phyloP scores from a whole-genome alignment of 2,113 vertebrate genomes.

The Chlamydotis undulata region DNA sequence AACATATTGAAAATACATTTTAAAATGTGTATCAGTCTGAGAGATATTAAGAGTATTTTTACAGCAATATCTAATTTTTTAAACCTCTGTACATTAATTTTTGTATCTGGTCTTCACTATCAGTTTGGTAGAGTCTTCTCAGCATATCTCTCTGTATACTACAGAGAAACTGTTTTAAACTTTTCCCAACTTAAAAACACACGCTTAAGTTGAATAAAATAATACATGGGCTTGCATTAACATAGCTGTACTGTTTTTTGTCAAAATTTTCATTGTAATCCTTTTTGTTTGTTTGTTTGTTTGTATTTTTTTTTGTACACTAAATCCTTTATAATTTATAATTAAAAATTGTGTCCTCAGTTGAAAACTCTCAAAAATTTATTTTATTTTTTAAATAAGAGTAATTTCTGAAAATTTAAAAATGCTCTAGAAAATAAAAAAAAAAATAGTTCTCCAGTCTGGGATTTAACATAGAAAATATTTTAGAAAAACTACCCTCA shows the following conservation, averaged over 20 bases:
- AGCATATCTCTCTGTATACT: not conserved
- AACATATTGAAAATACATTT: not conserved
- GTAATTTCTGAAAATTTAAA: not conserved
- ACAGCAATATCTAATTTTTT: not conserved
- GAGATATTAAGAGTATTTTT: not conserved
- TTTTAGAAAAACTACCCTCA: not conserved
- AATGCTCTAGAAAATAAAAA: not conserved
- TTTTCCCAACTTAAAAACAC: not conserved
- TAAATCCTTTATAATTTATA: not conserved
- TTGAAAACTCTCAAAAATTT: not conserved
- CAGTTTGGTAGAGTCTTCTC: not conserved
- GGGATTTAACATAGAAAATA: not conserved
- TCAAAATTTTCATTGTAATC: not conserved
- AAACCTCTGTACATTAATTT: accelerated
- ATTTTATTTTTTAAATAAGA: not conserved
- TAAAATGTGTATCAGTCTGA: not conserved
- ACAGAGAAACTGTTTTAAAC: not conserved
- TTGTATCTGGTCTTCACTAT: not conserved
- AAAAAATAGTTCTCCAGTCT: not conserved
- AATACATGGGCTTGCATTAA: not conserved
- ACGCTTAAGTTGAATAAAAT: not conserved
- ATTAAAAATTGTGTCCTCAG: not conserved
- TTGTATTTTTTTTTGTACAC: not conserved
- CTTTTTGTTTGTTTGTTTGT: not conserved
- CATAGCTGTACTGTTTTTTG: not conserved